Base-by-base conservation (phyloP, 1,140 invertebrate genomes). In the Nilaparvata lugens region DNA sequence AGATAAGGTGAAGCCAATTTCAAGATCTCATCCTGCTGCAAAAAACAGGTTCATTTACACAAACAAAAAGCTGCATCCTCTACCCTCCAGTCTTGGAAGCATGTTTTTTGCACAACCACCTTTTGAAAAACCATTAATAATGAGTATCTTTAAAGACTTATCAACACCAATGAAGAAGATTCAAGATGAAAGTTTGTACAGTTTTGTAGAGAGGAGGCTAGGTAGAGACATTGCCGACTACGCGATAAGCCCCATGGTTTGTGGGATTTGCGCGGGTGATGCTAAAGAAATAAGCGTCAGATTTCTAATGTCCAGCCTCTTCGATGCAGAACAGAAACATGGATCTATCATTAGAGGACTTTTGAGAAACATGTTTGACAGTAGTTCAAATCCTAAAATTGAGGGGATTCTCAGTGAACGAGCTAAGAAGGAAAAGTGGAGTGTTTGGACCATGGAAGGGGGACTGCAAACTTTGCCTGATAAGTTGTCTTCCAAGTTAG, bases 221-320 rank as follows among this genome's bases (percentile, higher is more conserved):
- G 92, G 92, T 2, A 74, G 77, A 67, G 88, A 95, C 71, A 71
- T 95, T 24, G 93, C 94, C 0, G 87, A 95, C 65, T 92, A 89
- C 76, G 75, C 86, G 0, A 83, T 92, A 25, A 87, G 91, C 70
- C 85, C 94, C 5, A 76, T 98, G 75, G 85, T 94, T 62, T 88
- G 92, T 71, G 94, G 94, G 14, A 91, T 97, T 62, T 94, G 87
- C 81, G 93, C 91, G 2, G 94, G 93, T 0, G 85, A 97, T 78
- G 84, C 91, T 0, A 85, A 86, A 61, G 79, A 92, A 72, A 86
- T 98, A 13, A 94, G 91, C 70, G 86, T 95, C 0, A 88, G 88
- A 64, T 89, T 94, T 65, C 74, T 95, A 25, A 82, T 94, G 75
- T 83, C 83, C 66, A 70, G 74, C 3, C 65, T 93, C n/a, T 93